These are phyloP conservation scores for Aleiodes sp. DNA, from an alignment of 1,140 invertebrate genomes.

Conservation along the genomic window DNA sequence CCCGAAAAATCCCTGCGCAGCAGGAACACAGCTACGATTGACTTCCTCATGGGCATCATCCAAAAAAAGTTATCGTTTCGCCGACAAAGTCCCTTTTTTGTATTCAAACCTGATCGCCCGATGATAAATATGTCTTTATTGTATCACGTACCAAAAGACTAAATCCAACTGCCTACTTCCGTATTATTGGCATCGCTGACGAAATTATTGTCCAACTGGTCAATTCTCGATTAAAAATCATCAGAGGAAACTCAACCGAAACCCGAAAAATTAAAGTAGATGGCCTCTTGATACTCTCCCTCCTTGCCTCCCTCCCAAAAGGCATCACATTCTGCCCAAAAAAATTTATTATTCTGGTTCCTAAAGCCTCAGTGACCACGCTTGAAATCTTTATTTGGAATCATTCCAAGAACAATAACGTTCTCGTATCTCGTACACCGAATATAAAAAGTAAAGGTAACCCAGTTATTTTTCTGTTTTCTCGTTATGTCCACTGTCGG, in stretches of 20 bases:
- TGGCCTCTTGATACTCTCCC: no score
- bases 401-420: slow-evolving; percentile 68
- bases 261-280: slow-evolving; percentile 51
- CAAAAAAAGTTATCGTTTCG: not conserved
- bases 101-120: not conserved
- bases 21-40: not conserved
- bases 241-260: slow-evolving; percentile 28
- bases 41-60: not conserved
- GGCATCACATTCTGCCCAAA: not conserved
- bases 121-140: not conserved
- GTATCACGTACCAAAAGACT: not conserved
- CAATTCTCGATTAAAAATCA: slow-evolving; percentile 44
- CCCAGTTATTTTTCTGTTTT: slow-evolving; percentile 66
- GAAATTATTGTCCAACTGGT: slow-evolving; percentile 52
- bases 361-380: slow-evolving; percentile 45
- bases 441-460: slow-evolving; percentile 63
- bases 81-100: not conserved
- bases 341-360: slow-evolving; percentile 64
- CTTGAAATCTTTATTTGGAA: slow-evolving; percentile 67
- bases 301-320: not conserved
- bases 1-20: not conserved
- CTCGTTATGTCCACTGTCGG: slow-evolving; percentile 21
- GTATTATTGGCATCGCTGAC: slow-evolving; percentile 31
- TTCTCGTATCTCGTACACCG: slow-evolving; percentile 44
- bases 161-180: slow-evolving; percentile 27